Base-by-base conservation (phyloP, 2,888 invertebrate genomes). In the Boloria selene region DNA sequence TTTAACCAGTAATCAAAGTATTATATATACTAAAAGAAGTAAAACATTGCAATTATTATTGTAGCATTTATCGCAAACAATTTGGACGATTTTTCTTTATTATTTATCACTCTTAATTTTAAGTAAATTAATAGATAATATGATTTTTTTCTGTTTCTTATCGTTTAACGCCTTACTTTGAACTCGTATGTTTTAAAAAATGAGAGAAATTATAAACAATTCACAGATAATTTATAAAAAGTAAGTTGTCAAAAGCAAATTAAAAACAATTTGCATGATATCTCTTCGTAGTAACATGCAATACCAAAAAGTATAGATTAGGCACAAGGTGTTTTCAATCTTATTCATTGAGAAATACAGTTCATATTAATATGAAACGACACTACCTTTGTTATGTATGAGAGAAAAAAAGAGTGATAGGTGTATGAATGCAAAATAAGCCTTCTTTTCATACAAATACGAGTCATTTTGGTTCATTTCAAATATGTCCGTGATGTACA, bases 231-330 rank as follows among this genome's bases (percentile, higher is more conserved):
- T 0, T 45, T 18, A 44, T 42, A n/a, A 10, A 45, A 56, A 55
- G 18, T 45, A 56, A 45, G 22, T 44, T 56, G 44, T 45, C 44
- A 45, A 56, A 56, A 22, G 2, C 42, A 56, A 56, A 56, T 55
- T 55, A 18, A 44, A n/a, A 18, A 55, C 18, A 42, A 55, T 56
- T 45, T 44, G 18, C 55, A 56, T 22, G 44, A 22, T n/a, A 56
- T n/a, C 44, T 56, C 7, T 56, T 38, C 1, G 6, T 17, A 55
- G 22, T 56, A 22, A n/a, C 55, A 55, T 44, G 55, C 55, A 22
- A 55, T 42, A 4, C 6, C 13, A n/a, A 10, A 2, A 26, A 1
- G 26, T 2, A 17, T 17, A 31, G 7, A 16, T 6, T 7, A 13
- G n/a, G n/a, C 4, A 44, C 7, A 45, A 45, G 22, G 44, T 45